Base-by-base conservation (phyloP, 2,888 invertebrate genomes). In the Ecliptopera silaceata region DNA sequence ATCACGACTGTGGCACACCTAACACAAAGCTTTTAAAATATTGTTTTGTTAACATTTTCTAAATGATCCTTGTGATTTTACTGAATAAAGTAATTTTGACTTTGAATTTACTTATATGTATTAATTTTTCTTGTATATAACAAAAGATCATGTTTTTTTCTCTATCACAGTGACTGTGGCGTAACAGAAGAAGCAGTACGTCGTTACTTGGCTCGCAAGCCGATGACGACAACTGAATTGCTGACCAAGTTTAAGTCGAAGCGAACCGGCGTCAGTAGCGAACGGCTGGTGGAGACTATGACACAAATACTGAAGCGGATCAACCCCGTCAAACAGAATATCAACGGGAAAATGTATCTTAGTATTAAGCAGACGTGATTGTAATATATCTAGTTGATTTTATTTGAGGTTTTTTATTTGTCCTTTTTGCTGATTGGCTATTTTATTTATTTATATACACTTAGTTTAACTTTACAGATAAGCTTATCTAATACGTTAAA, bases 191-290 rank as follows among this genome's bases (percentile, higher is more conserved):
- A 98, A 72, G 96, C 97, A 0, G 98, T 99, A 4, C 93, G 98
- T 2, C 94, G 98, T 12, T 99, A 99, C 87, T 91, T 99, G 29
- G 96, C 97, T 84, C 94, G 99, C 8, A 99, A 99, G 77, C 99
- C 99, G 0, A 98, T 99, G 96, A 99, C 99, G 0, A 97, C 99
- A 0, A 99, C 97, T 0, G 99, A 99, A 78, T 91, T 99, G 29
- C 88, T 99, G 39, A 97, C 97, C 65, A 99, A 99, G 90, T 98
- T 99, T 91, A 98, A 97, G 80, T 96, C 96, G 34, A 98, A 98
- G 85, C 97, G 97, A 74, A 96, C 97, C 8, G 97, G 97, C 3
- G 93, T 98, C 46, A 95, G 95, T 53, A 97, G 96, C 65, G 97
- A 98, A 64, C 96, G 98, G 55, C 93, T 99, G 56, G 98, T 98